These are phyloP conservation scores for Trichonephila clavipes DNA, from an alignment of 1,140 invertebrate species.

Conservation along the genomic window DNA sequence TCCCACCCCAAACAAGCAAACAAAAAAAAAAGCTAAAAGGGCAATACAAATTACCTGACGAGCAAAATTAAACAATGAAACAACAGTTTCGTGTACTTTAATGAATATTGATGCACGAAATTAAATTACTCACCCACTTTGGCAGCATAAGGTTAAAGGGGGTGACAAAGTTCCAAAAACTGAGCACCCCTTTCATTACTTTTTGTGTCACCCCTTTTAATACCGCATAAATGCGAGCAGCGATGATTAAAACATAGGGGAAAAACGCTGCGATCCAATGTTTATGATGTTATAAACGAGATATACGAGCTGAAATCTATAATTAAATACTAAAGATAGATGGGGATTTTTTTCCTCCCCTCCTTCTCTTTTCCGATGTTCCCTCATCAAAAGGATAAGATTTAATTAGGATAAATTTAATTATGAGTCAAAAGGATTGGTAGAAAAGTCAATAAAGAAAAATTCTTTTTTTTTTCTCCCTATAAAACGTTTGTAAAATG, in stretches of 20 bases:
- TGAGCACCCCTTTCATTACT: not conserved
- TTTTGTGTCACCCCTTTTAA: not conserved
- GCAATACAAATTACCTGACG: no score
- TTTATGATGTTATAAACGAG: slow-evolving; percentile 35
- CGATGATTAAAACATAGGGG: not conserved
- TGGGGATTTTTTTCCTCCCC: slow-evolving; percentile 20
- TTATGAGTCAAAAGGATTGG: slow-evolving; percentile 35
- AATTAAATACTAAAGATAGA: slow-evolving; percentile 70
- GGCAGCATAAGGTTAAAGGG: not conserved
- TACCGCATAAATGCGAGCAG: not conserved
- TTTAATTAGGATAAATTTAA: slow-evolving; percentile 75
- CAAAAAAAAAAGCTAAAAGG: no score
- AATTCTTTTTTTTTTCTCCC: not conserved
- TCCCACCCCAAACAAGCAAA: no score
- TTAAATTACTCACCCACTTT: not conserved
- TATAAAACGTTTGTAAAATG: not conserved
- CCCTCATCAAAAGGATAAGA: slow-evolving; percentile 26
- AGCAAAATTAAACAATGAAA: not conserved
- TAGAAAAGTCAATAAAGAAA: slow-evolving; percentile 40
- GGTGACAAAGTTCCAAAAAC: not conserved
- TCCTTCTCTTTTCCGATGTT: not conserved
- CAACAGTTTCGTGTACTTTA: not conserved
- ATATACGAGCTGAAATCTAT: slow-evolving; percentile 40
- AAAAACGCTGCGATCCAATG: not conserved
- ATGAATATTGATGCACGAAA: slow-evolving; percentile 1